Evolutionary conservation across 2,113 vertebrate genomes (phyloP).

Genomic region (Caretta caretta): DNA sequence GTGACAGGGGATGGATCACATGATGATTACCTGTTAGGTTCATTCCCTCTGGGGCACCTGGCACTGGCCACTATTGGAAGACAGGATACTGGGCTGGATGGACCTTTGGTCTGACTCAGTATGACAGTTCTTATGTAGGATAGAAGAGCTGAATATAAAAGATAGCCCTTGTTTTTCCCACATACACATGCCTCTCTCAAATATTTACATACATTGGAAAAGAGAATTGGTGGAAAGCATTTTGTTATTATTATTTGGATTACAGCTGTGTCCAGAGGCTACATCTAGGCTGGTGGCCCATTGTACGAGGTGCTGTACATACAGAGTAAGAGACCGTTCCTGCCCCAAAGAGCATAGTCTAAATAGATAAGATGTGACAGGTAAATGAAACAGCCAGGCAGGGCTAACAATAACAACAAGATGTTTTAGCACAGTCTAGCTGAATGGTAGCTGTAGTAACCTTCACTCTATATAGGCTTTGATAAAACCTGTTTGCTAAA

Average conservation of each 20-base stretch:
- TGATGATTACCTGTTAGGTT: no score
- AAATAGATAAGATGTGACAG: background rate
- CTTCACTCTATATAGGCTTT: background rate
- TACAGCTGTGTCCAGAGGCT: background rate
- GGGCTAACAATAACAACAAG: background rate
- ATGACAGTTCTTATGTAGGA: no score
- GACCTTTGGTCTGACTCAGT: no score
- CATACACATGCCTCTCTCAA: background rate
- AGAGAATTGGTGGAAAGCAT: background rate
- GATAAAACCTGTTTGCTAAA: background rate
- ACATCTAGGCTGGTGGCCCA: background rate
- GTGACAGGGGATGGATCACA: no score
- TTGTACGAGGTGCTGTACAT: background rate
- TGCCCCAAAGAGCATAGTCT: rapidly evolving
- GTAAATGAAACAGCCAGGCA: background rate
- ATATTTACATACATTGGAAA: background rate
- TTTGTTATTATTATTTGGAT: background rate
- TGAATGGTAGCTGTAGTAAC: constrained; percentile 7
- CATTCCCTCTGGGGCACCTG: no score
- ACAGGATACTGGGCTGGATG: no score
- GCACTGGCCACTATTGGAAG: no score
- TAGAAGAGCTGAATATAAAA: background rate
- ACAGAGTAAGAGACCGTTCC: background rate
- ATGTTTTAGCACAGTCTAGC: background rate
- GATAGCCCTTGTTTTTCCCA: background rate